Conservation (phyloP, 2,113 vertebrate genomes). For the Gymnarchus niloticus region DNA sequence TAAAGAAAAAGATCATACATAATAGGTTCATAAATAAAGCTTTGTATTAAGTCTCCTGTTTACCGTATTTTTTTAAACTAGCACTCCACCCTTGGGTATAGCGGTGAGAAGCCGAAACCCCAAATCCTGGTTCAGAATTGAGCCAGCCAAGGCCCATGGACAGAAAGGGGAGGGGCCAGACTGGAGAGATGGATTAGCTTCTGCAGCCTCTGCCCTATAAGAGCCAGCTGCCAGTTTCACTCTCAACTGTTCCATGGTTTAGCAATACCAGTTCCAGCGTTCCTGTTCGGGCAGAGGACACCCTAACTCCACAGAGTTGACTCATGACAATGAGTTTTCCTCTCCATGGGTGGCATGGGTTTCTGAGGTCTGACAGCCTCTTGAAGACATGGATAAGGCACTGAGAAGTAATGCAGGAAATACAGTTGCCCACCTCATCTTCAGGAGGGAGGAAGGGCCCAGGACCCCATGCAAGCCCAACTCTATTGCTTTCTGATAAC, state of each 20-base stretch:
- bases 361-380: too few relatives aligned
- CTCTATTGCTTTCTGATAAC: neutral
- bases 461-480: neutral
- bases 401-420: too few relatives aligned
- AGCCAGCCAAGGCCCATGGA: neutral
- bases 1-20: neutral
- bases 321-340: neutral
- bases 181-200: neutral
- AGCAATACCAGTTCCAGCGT: neutral
- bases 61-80: neutral
- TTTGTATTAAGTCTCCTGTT: neutral
- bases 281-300: neutral
- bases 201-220: neutral
- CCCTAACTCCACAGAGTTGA: neutral
- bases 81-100: conserved; percentile 1
- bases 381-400: too few relatives aligned
- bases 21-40: neutral
- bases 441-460: too few relatives aligned
- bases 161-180: neutral
- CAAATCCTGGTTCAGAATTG: neutral
- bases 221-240: neutral
- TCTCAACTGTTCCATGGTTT: neutral
- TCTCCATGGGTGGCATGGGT: too few relatives aligned
- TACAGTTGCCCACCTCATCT: too few relatives aligned
- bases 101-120: neutral